phyloP scores from a whole-genome alignment of 2,113 vertebrate genomes.

The Candoia aspera region DNA sequence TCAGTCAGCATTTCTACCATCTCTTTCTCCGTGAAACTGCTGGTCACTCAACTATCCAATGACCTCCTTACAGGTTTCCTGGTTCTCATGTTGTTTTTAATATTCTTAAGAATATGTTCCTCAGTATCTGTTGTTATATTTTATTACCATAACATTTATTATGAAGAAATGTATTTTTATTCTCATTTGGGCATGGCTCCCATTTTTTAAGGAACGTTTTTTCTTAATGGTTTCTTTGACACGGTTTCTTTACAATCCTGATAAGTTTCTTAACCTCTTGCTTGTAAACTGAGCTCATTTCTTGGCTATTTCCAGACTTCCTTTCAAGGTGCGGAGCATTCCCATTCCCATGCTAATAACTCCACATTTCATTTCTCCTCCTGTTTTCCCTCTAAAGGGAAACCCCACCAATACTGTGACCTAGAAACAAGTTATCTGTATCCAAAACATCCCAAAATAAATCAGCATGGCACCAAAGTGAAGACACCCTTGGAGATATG shows the following conservation, averaged over 20 bases:
- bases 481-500: slow-evolving; percentile 38
- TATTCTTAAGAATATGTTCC: neutral
- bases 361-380: neutral
- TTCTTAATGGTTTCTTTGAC: neutral
- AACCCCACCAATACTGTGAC: neutral
- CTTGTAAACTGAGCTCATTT: neutral
- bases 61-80: neutral
- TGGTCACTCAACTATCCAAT: neutral
- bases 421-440: fast-evolving
- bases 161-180: neutral
- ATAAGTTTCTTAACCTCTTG: neutral
- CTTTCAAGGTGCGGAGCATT: too few relatives aligned
- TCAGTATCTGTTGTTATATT: neutral
- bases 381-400: neutral
- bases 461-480: neutral
- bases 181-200: neutral
- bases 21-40: neutral
- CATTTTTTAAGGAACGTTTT: neutral
- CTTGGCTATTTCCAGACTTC: neutral
- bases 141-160: neutral
- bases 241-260: neutral
- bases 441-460: neutral
- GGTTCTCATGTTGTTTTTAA: neutral
- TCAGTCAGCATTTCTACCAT: neutral
- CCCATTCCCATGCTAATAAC: neutral